Conservation (phyloP, 2,797 vertebrate genomes). For the Peromyscus eremicus region DNA sequence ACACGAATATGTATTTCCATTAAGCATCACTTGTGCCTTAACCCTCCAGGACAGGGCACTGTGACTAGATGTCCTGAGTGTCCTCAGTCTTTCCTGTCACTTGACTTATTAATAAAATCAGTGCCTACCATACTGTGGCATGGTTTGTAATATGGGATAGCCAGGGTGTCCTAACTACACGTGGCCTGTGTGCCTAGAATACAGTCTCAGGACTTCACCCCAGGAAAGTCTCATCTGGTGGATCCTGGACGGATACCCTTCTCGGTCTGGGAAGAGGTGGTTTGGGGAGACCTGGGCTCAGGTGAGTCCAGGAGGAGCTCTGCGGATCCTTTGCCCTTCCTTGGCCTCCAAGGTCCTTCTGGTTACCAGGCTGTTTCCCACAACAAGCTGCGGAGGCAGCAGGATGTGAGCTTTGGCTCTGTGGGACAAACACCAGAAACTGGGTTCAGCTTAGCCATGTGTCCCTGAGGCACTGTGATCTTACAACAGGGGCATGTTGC, state of each 20-base stretch:
- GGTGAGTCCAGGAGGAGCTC: no score
- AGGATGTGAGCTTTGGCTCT: background rate
- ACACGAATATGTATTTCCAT: background rate
- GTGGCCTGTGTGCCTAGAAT: rapidly evolving
- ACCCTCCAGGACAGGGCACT: conserved; percentile 45
- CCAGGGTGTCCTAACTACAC: background rate
- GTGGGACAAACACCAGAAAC: background rate
- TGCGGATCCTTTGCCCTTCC: background rate
- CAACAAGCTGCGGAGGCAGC: no score
- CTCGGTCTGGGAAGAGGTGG: background rate
- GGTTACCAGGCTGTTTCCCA: background rate
- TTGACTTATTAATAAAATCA: conserved; percentile 72
- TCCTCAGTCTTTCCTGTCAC: conserved; percentile 64
- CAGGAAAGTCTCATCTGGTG: background rate
- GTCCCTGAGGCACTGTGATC: background rate
- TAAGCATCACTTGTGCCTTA: conserved; percentile 51
- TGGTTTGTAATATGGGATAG: background rate
- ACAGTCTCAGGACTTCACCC: background rate
- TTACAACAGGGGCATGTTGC: background rate
- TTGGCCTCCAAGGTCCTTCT: background rate
- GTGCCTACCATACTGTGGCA: background rate
- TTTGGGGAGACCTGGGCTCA: background rate
- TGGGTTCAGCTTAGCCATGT: rapidly evolving
- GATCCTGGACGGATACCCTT: background rate
- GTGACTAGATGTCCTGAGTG: conserved; percentile 45